These are phyloP conservation scores for Ahaetulla prasina DNA, from an alignment of 2,113 vertebrate species.

Conservation along the genomic window DNA sequence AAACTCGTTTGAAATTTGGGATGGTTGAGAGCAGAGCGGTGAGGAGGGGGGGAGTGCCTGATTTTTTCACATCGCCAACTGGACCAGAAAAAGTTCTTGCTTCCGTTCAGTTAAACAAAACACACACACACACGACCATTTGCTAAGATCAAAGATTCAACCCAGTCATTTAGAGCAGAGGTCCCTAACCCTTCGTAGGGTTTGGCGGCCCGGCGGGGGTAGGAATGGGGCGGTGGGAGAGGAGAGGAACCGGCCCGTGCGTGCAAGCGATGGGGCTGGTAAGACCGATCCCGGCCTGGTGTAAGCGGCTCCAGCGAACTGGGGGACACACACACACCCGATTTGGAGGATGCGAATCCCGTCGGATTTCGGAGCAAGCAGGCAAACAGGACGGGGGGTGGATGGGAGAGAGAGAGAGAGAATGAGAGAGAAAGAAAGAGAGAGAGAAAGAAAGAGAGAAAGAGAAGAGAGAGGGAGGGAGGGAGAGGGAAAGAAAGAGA, in stretches of 20 bases:
- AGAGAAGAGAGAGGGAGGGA: accelerated
- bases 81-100: background rate
- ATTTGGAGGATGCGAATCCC: background rate
- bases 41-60: background rate
- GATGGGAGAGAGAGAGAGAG: accelerated
- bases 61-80: no score
- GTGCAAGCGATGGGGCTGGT: no score
- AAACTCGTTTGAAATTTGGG: background rate
- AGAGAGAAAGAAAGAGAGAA: no score
- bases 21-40: background rate
- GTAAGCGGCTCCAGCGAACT: no score
- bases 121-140: background rate
- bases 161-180: background rate
- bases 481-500: no score
- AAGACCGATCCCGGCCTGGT: no score
- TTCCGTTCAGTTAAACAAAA: no score
- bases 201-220: no score
- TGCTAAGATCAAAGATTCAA: background rate
- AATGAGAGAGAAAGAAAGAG: no score
- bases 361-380: background rate
- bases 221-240: no score
- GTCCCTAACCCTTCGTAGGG: no score
- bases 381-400: background rate
- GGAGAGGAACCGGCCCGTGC: no score
- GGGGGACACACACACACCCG: accelerated